These are phyloP conservation scores for Muntiacus reevesi DNA, from an alignment of 2,113 vertebrate species.

Conservation along the genomic window DNA sequence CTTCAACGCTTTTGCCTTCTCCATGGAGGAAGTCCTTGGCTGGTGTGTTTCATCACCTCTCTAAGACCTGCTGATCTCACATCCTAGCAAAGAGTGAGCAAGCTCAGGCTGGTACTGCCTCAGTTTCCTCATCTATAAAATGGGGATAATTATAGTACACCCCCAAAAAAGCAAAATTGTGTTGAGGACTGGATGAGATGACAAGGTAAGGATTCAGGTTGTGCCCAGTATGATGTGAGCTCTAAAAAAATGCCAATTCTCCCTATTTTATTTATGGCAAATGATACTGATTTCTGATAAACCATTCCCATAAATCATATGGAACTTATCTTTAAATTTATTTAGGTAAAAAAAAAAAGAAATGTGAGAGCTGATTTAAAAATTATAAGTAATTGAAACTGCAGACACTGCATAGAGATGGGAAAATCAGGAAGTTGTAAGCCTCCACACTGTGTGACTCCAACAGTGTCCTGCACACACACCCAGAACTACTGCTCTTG, in stretches of 20 bases:
- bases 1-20: not conserved
- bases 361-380: not conserved
- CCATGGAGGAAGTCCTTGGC: not conserved
- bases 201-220: not conserved
- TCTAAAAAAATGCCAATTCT: not conserved
- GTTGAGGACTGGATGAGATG: not conserved
- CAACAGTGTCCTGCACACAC: rapidly evolving
- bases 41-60: not conserved
- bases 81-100: not conserved
- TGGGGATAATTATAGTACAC: not conserved
- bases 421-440: not conserved
- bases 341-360: not conserved
- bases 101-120: not conserved
- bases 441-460: not conserved
- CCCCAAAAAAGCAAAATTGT: not conserved
- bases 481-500: rapidly evolving
- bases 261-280: not conserved
- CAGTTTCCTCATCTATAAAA: not conserved
- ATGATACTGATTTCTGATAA: not conserved
- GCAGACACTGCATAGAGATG: too few relatives aligned
- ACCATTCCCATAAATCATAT: not conserved
- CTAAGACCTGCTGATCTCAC: not conserved
- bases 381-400: not conserved
- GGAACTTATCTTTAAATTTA: not conserved
- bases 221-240: not conserved